Conservation (phyloP, 1,140 invertebrate species). For the Papilio dardanus region DNA sequence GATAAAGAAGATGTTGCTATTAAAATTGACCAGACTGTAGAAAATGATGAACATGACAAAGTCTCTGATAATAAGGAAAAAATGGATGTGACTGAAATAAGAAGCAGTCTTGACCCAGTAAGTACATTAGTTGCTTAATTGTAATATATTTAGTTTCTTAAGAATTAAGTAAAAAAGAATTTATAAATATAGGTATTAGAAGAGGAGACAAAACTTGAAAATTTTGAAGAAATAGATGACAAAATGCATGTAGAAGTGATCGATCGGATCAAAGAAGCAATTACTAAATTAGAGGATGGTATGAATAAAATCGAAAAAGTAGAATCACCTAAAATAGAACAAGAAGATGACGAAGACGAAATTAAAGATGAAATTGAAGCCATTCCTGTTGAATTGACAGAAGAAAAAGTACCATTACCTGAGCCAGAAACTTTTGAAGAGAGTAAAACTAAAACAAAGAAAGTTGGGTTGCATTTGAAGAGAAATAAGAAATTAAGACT, state of each 20-base stretch:
- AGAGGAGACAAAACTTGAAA: slow-evolving; percentile 62
- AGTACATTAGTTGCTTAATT: slow-evolving; percentile 13
- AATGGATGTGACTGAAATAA: neutral
- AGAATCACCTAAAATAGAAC: slow-evolving; percentile 50
- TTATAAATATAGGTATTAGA: slow-evolving; percentile 50
- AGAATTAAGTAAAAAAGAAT: neutral
- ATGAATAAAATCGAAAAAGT: slow-evolving; percentile 52
- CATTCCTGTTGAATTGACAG: slow-evolving; percentile 36
- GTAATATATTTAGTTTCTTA: neutral
- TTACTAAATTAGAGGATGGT: slow-evolving; percentile 68
- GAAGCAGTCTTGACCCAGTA: slow-evolving; percentile 25
- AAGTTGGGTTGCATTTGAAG: slow-evolving; percentile 56
- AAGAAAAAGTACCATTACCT: neutral
- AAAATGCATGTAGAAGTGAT: slow-evolving; percentile 66
- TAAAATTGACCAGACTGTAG: neutral
- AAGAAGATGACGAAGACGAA: slow-evolving; percentile 38
- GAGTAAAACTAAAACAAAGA: slow-evolving; percentile 47
- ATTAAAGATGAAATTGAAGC: slow-evolving; percentile 36
- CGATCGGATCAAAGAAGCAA: slow-evolving; percentile 70
- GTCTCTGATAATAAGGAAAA: neutral
- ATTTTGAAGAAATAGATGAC: slow-evolving; percentile 66
- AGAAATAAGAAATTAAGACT: slow-evolving; percentile 67
- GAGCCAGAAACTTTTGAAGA: slow-evolving; percentile 18
- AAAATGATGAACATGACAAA: neutral
- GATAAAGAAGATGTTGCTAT: neutral